Conservation (phyloP, 1,140 invertebrate genomes). For the Panagrolaimus sp. region DNA sequence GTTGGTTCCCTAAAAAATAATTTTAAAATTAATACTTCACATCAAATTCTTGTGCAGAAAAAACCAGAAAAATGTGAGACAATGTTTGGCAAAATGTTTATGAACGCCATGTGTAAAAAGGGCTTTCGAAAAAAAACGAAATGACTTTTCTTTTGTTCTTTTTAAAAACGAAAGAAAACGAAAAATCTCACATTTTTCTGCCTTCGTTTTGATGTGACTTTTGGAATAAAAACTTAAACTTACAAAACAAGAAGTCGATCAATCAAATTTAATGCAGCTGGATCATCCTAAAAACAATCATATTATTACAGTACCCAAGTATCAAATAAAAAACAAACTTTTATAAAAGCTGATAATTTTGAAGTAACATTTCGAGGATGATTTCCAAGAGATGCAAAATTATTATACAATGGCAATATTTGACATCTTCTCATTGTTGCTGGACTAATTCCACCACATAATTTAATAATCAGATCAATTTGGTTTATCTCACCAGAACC, state of each 20-base stretch:
- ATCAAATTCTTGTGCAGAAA: constrained; percentile 9
- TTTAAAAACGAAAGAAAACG: too few relatives aligned
- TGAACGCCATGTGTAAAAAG: too few relatives aligned
- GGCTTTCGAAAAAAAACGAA: too few relatives aligned
- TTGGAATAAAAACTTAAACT: background rate
- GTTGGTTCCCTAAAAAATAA: constrained; percentile 79
- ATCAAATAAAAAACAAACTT: constrained; percentile 75
- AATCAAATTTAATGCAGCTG: constrained; percentile 65
- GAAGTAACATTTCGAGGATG: background rate
- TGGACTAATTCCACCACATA: constrained; percentile 89
- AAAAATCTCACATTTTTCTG: too few relatives aligned
- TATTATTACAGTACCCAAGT: constrained; percentile 83
- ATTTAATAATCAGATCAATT: constrained; percentile 83
- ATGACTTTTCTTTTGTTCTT: too few relatives aligned
- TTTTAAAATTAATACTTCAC: background rate
- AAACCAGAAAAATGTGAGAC: too few relatives aligned
- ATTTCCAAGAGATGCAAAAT: background rate
- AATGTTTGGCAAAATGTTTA: too few relatives aligned
- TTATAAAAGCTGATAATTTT: background rate
- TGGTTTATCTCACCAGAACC: constrained; percentile 79
- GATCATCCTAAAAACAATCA: constrained; percentile 83
- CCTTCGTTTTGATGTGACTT: constrained; percentile 1
- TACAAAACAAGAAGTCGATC: background rate
- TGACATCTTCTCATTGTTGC: constrained; percentile 89
- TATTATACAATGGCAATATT: constrained; percentile 76